Percentiles rank a stretch among this genome's conserved stretches.
Evolutionary conservation across 2,797 vertebrate species (phyloP).

Genomic region (Otolemur crassicaudatus): DNA sequence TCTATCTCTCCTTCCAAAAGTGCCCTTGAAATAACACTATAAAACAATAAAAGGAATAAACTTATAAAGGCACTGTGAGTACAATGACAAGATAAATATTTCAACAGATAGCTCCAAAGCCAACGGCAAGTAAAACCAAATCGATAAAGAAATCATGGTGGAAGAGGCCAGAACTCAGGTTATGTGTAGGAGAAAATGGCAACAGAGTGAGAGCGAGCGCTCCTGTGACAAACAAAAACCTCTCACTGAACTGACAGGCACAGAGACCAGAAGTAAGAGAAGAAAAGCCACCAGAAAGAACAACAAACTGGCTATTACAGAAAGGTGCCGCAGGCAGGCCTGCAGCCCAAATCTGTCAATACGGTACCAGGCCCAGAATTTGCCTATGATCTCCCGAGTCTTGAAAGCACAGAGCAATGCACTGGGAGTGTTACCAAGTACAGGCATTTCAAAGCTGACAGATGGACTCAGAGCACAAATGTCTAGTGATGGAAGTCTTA

Average conservation of each 20-base stretch:
- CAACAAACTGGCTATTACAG: neutral
- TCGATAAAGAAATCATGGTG: neutral
- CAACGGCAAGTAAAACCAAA: conserved; percentile 42
- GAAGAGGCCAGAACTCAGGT: neutral
- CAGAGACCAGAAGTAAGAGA: neutral
- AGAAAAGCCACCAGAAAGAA: neutral
- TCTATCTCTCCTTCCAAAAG: conserved; percentile 48
- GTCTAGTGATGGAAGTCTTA: neutral
- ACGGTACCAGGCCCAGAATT: neutral
- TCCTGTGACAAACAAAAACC: neutral
- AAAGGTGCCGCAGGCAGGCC: too few species aligned
- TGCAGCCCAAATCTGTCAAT: neutral
- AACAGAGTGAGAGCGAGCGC: neutral
- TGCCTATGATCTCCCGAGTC: neutral
- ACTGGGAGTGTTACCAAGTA: neutral
- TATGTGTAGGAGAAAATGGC: neutral
- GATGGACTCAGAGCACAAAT: neutral
- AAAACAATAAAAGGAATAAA: conserved; percentile 25
- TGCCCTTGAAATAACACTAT: conserved; percentile 55
- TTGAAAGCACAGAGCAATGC: neutral
- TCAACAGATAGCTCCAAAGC: conserved; percentile 40
- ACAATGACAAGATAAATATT: conserved; percentile 31
- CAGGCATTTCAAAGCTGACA: neutral
- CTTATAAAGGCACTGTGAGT: neutral
- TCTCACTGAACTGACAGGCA: neutral